These are phyloP conservation scores for Empis livida DNA, from an alignment of 2,888 invertebrate genomes.

Conservation along the genomic window DNA sequence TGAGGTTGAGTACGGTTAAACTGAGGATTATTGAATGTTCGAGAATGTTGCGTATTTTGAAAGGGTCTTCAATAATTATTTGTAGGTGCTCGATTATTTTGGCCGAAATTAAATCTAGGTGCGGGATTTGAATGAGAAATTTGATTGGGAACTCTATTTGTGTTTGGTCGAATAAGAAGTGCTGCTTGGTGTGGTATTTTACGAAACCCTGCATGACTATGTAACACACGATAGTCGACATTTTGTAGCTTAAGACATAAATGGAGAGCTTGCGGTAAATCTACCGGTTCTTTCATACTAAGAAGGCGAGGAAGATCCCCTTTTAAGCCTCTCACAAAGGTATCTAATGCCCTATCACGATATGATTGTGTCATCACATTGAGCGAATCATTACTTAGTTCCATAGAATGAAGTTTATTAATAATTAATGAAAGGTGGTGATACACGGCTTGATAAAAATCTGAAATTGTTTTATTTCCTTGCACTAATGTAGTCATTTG, in stretches of 20 bases:
- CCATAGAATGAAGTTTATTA: conserved; percentile 6
- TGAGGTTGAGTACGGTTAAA: neutral
- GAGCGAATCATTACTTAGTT: conserved; percentile 2
- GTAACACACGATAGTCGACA: neutral
- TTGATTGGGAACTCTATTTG: neutral
- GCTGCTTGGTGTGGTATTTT: neutral
- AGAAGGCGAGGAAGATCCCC: conserved; percentile 11
- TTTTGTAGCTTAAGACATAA: conserved; percentile 10
- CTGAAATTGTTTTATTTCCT: conserved; percentile 2
- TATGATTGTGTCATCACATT: conserved; percentile 2
- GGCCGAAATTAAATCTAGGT: neutral
- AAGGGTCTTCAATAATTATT: neutral
- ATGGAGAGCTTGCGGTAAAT: conserved; percentile 13
- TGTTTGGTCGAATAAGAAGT: neutral
- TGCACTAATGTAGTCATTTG: conserved; percentile 10
- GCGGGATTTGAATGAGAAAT: neutral
- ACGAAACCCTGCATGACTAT: neutral
- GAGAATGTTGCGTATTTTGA: neutral
- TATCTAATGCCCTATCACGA: conserved; percentile 6
- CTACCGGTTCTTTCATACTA: conserved; percentile 12
- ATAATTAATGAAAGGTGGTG: conserved; percentile 6
- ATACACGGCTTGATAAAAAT: conserved; percentile 4
- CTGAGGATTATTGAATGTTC: neutral
- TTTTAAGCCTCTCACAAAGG: conserved; percentile 8
- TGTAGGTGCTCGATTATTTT: neutral